Percentiles rank a stretch among this genome's conserved stretches.
phyloP scores from a whole-genome alignment of 2,888 invertebrate species.

The Cantharis nigra region DNA sequence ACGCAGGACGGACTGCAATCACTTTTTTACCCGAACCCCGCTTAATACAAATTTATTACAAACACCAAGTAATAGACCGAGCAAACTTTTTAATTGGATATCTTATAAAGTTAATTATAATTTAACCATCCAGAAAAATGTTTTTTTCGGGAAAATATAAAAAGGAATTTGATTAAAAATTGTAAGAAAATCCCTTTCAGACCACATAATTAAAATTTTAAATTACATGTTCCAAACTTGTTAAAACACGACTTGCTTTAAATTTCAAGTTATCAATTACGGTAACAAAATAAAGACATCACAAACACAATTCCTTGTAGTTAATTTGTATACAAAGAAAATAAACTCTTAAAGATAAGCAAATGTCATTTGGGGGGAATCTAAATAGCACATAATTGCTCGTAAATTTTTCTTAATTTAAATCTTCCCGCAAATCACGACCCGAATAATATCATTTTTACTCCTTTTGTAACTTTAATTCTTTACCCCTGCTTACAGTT shows the following conservation, averaged over 20 bases:
- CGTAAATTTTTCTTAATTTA: constrained; percentile 32
- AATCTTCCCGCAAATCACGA: constrained; percentile 20
- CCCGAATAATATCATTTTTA: constrained; percentile 5
- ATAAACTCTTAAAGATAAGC: constrained; percentile 34
- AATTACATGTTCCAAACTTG: neutral
- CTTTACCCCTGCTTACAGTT: neutral
- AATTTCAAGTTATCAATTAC: neutral
- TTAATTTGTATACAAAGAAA: constrained; percentile 37
- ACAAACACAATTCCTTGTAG: constrained; percentile 26
- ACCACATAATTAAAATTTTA: neutral
- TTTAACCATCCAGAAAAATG: neutral
- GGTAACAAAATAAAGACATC: neutral
- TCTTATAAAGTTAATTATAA: neutral
- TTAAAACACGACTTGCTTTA: neutral
- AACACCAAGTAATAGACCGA: neutral
- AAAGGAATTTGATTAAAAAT: neutral
- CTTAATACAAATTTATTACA: neutral
- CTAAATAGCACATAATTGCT: constrained; percentile 36
- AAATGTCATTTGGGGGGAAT: constrained; percentile 30
- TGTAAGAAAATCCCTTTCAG: neutral
- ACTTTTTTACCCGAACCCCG: neutral
- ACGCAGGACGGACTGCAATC: neutral
- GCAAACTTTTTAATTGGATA: neutral
- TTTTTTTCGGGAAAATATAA: neutral
- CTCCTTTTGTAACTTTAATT: neutral